Base-by-base conservation (phyloP, 2,113 vertebrate species). In the Setophaga kirtlandii region DNA sequence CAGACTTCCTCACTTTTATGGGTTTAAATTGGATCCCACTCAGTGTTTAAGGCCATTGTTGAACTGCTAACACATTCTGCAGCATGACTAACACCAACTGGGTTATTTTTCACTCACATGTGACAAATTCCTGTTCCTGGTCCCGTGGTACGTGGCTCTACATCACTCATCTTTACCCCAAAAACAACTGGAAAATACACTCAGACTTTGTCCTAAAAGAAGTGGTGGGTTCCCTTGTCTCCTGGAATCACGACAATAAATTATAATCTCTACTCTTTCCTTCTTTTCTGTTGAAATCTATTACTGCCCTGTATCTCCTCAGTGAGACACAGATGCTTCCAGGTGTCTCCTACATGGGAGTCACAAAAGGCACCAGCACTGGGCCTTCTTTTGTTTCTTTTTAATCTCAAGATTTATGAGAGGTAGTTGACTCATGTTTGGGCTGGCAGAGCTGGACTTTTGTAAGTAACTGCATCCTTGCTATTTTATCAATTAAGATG, bases 1-100 rank as follows among this genome's bases (percentile, higher is more conserved):
- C 30, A 10, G 89, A 95, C 67, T 89, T 91, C 89, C 89, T 91
- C 65, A 16, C 77, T 97, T 96, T 94, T 89, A 96, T 79, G 91
- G 55, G 65, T 62, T 91, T 93, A 67, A 93, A 78, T 58, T 95
- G 95, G 94, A 95, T 87, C 89, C 69, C 65, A 68, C 58, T 53
- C 46, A 14, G 94, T 69, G 65, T 96, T 95, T 95, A 81, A 87
- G 41, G 89, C 52, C 77, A 65, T 10, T 89, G 87, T 71, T 84
- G 74, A 89, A 49, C 64, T 76, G 81, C 89, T 81, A 84, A 89
- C 31, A 2, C 35, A 30, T 56, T 79, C 62, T 89, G 87, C 60
- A 91, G 73, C 41, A 6, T 33, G 78, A 76, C 70, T 89, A 84
- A 89, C 78, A 89, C 73, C 69, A 55, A 64, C 47, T 13, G 69